phyloP scores from a whole-genome alignment of 1,140 invertebrate genomes.

The Trichonephila clavipes region DNA sequence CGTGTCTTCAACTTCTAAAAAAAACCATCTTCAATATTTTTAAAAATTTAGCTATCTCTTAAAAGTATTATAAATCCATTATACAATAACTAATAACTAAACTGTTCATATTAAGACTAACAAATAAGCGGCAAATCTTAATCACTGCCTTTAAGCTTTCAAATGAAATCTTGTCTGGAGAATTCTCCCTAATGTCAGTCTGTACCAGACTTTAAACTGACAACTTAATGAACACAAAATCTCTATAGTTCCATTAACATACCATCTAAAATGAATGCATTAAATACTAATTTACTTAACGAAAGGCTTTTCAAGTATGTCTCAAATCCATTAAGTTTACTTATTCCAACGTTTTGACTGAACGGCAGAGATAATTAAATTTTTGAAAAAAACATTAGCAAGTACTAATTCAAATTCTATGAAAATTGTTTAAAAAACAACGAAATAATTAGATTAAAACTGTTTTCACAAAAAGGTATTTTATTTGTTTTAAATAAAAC shows the following conservation, averaged over 20 bases:
- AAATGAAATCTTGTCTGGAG: neutral
- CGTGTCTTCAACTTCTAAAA: too few relatives aligned
- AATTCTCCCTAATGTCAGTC: neutral
- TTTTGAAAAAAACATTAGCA: neutral
- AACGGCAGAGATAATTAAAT: neutral
- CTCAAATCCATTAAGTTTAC: neutral
- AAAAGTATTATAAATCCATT: too few relatives aligned
- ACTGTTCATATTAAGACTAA: neutral
- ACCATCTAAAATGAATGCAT: neutral
- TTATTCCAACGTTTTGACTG: neutral
- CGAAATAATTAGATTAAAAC: too few relatives aligned
- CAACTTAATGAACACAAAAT: constrained; percentile 15
- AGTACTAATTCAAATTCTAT: neutral
- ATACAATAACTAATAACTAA: too few relatives aligned
- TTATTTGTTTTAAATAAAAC: too few relatives aligned
- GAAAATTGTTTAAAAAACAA: too few relatives aligned
- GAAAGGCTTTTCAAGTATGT: neutral
- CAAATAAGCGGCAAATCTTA: neutral
- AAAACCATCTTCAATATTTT: too few relatives aligned
- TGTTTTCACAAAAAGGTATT: too few relatives aligned
- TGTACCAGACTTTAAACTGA: neutral
- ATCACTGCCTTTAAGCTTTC: neutral
- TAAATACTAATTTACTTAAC: neutral
- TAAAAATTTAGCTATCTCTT: too few relatives aligned
- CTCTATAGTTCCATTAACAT: neutral